These are phyloP conservation scores for Dendrocopos noguchii DNA, from an alignment of 2,113 vertebrate species.

Conservation along the genomic window DNA sequence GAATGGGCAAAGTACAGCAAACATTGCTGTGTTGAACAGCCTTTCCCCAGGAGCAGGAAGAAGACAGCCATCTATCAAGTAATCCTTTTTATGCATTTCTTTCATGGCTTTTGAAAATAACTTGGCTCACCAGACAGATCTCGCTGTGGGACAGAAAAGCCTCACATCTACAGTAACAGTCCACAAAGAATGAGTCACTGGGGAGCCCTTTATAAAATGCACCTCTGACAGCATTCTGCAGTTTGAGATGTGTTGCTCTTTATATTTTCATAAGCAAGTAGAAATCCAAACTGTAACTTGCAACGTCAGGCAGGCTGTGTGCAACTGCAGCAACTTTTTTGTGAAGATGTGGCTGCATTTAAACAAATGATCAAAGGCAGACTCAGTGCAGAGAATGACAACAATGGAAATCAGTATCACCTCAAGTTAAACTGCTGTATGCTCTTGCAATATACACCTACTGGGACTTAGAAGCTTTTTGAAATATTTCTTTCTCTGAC, in stretches of 20 bases:
- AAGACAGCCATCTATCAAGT: neutral
- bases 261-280: neutral
- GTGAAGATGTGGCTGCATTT: neutral
- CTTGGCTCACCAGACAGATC: neutral
- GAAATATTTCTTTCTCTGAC: conserved; percentile 19
- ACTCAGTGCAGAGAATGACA: neutral
- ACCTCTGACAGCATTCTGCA: neutral
- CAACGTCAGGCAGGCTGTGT: neutral
- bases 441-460: neutral
- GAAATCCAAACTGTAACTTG: neutral
- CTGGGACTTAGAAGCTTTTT: neutral
- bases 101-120: conserved; percentile 10
- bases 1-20: neutral
- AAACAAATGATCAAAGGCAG: conserved; percentile 2
- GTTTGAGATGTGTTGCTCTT: neutral
- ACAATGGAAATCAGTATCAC: conserved; percentile 1
- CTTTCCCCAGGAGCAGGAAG: conserved; percentile 10
- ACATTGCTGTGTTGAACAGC: neutral
- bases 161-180: neutral
- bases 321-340: neutral
- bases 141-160: neutral
- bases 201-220: neutral
- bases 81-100: neutral
- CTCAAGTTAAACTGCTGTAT: neutral
- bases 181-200: neutral